phyloP scores from a whole-genome alignment of 2,113 vertebrate genomes.

The Mormyrus lacerda region DNA sequence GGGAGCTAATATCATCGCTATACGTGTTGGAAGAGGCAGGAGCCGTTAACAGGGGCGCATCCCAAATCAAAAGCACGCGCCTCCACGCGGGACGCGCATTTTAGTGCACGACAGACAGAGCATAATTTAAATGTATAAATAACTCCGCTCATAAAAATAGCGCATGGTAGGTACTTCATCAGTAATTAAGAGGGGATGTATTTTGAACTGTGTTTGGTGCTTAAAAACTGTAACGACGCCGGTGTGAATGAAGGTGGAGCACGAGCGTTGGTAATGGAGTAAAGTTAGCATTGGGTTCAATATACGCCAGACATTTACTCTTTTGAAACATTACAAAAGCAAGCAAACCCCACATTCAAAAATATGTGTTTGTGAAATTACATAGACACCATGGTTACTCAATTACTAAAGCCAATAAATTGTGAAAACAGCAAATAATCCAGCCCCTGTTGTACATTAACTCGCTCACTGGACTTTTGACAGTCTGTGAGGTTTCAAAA shows the following conservation, averaged over 20 bases:
- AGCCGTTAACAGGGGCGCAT: neutral
- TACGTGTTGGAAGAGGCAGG: constrained; percentile 59
- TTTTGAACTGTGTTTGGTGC: neutral
- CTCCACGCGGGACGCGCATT: neutral
- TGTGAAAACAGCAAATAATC: neutral
- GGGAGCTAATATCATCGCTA: constrained; percentile 71
- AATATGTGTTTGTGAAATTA: neutral
- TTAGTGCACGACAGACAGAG: neutral
- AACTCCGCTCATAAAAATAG: neutral
- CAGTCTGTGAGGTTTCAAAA: neutral
- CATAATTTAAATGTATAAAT: neutral
- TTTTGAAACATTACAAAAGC: neutral
- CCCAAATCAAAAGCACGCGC: neutral
- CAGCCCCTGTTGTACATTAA: neutral
- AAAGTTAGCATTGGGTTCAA: neutral
- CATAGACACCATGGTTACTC: neutral
- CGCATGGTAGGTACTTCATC: neutral
- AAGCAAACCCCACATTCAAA: neutral
- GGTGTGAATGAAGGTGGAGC: neutral
- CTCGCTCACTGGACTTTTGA: neutral
- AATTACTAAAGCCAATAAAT: neutral
- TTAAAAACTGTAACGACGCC: neutral
- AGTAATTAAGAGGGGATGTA: neutral
- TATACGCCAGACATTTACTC: neutral
- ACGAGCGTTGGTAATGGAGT: neutral